Base-by-base conservation (phyloP, 64 coral and sea anemone genomes). In the Platygyra sinensis region DNA sequence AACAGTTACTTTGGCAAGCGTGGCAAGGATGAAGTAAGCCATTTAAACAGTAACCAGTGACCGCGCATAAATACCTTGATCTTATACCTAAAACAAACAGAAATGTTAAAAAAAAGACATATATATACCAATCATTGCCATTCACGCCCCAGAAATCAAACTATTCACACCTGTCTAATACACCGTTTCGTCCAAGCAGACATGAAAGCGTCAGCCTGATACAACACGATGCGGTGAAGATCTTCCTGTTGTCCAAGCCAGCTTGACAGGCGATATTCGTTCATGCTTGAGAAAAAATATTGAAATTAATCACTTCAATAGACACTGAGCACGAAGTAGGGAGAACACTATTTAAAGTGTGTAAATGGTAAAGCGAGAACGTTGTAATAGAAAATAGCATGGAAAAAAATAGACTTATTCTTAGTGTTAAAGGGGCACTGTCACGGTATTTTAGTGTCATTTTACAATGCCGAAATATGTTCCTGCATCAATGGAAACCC, bases 221-320 rank as follows among this genome's bases (percentile, higher is more conserved):
- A 99, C 2, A 99, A 72, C 6, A 99, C 97, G 30, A 99, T 96
- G 13, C 97, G 97, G 62, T 99, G 97, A 67, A 99, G 88, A 72
- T 99, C 97, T 29, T 99, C 97, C 76, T 99, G 97, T 50, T 99
- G 97, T 0, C 97, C 97, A 19, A 99, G 77, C 97, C 97, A 99
- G 74, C 97, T 99, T 0, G 86, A 86, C 62, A 99, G 32, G 61
- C 97, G 94, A 80, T 96, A 99, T 49, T 99, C 97, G 71, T 99
- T 95, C 90, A 99, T 95, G 36, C 97, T 99, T 8, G 33, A 86
- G 60, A 38, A 62, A 28, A 64, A 65, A 27, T 22, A 60, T 14
- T 19, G 31, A 16, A 72, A 30, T 18, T 31, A 50, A 71, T 59
- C 28, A 25, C 30, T 46, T 29, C 16, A 86, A 72, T 8, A 49